Evolutionary conservation across 2,888 invertebrate species (phyloP), one percentile per base, ranked within the genome.

Genomic region (Arge pagana): DNA sequence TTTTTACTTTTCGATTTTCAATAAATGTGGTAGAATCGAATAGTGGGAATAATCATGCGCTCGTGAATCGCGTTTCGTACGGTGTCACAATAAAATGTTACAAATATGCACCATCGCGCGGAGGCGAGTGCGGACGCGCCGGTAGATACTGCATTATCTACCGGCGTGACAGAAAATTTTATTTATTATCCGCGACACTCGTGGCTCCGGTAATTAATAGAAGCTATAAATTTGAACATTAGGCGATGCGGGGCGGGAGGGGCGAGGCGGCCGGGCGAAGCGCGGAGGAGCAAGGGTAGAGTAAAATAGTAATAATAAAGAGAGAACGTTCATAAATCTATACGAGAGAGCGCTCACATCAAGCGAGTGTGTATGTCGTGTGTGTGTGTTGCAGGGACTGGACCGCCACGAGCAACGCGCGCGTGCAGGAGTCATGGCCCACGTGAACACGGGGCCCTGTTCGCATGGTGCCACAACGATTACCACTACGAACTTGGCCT

Each of bases 371-470:
- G 40, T 49, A 50, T 35, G 50, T 45, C 30, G 45, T 63, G 54
- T 57, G 52, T 60, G 55, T 62, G 57, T 71, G 72, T 75, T 73
- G 57, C 73, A 76, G 76, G 76, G 76, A 76, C 60, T 76, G 76
- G 76, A 76, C 71, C 68, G 71, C 74, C 66, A 71, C 74, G 71
- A 67, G 73, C 68, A 76, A 71, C 63, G 72, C 71, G 53, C 75
- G 75, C 66, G 74, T 74, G 62, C 76, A 73, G 70, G 76, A 75
- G 63, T 76, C 76, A 63, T 76, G 76, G 76, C 72, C 76, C 56
- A 76, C 76, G 76, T 76, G 76, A 75, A 72, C 74, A 63, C 63
- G 31, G 21, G 11, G 35, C 24, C 45, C 66, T 66, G 66, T 64
- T 60, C 63, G 61, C 60, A 67, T 66, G 66, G 64, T 65, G 61